phyloP scores from a whole-genome alignment of 2,113 vertebrate species.

The Clarias magur region DNA sequence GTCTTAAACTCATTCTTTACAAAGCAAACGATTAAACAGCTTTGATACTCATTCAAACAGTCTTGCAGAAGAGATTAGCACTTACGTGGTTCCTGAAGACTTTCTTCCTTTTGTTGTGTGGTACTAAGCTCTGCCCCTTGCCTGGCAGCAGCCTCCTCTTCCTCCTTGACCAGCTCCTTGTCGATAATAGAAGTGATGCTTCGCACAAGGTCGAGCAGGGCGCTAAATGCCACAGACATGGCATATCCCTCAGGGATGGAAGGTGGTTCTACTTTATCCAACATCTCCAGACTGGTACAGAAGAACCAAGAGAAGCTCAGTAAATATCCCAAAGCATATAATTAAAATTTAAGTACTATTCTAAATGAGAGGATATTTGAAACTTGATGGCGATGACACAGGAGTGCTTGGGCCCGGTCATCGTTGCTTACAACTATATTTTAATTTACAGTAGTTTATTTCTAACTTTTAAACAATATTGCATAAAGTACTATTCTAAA shows the following conservation, averaged over 20 bases:
- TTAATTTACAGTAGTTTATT: background rate
- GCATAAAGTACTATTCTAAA: background rate
- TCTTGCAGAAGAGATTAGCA: background rate
- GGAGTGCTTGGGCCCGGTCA: too few species aligned
- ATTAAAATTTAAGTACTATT: background rate
- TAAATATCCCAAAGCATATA: background rate
- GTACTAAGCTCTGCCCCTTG: conserved; percentile 64
- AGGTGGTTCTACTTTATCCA: conserved; percentile 98
- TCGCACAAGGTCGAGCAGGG: conserved; percentile 92
- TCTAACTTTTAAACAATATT: background rate
- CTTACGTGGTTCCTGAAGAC: conserved; percentile 81
- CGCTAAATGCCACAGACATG: conserved; percentile 98
- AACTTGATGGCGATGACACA: too few species aligned
- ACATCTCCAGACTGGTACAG: conserved; percentile 88
- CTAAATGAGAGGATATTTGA: background rate
- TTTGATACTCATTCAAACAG: background rate
- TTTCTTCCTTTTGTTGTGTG: conserved; percentile 61
- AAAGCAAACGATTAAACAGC: background rate
- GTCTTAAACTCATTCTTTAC: background rate
- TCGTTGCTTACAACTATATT: too few species aligned
- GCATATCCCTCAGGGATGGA: conserved; percentile 97
- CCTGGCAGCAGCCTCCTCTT: conserved; percentile 66
- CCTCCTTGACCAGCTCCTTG: conserved; percentile 80
- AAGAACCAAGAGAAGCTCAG: conserved; percentile 27
- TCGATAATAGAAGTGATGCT: conserved; percentile 97